Percentiles rank a stretch among this genome's conserved stretches.
Conservation (phyloP, 2,888 invertebrate genomes). For the Coecobrya sp. region DNA sequence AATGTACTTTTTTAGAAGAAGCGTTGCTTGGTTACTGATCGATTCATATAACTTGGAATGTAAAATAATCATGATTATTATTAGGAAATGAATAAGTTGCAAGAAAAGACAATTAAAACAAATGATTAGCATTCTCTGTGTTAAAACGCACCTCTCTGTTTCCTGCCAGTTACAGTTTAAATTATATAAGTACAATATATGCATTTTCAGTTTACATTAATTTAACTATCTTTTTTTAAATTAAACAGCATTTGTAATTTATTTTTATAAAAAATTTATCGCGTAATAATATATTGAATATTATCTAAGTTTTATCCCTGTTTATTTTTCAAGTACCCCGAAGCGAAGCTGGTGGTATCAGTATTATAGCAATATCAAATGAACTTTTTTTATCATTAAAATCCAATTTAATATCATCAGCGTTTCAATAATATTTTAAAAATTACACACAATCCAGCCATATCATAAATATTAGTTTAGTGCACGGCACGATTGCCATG, state of each 20-base stretch:
- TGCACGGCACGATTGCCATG: too few relatives aligned
- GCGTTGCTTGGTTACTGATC: not conserved
- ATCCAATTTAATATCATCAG: not conserved
- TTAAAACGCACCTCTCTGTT: not conserved
- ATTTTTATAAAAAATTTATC: too few relatives aligned
- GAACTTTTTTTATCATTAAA: not conserved
- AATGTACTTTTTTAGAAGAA: not conserved
- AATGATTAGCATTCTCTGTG: not conserved
- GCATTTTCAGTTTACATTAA: not conserved
- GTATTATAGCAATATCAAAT: not conserved
- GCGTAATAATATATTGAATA: too few relatives aligned
- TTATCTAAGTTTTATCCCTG: not conserved
- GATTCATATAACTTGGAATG: not conserved
- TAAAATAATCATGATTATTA: not conserved
- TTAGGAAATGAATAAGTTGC: not conserved
- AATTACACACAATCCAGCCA: not conserved
- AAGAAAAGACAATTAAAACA: too few relatives aligned
- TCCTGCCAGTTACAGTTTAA: not conserved
- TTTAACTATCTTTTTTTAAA: not conserved
- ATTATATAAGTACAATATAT: too few relatives aligned
- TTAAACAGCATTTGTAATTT: not conserved
- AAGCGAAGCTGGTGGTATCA: constrained; percentile 56
- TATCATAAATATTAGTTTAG: not conserved
- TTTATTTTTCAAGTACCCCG: not conserved
- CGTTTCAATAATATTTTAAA: not conserved